A percentile compares a stretch with the other conserved stretches of the same genome.
phyloP scores from a whole-genome alignment of 2,113 vertebrate genomes.

The Eulemur rufifrons region DNA sequence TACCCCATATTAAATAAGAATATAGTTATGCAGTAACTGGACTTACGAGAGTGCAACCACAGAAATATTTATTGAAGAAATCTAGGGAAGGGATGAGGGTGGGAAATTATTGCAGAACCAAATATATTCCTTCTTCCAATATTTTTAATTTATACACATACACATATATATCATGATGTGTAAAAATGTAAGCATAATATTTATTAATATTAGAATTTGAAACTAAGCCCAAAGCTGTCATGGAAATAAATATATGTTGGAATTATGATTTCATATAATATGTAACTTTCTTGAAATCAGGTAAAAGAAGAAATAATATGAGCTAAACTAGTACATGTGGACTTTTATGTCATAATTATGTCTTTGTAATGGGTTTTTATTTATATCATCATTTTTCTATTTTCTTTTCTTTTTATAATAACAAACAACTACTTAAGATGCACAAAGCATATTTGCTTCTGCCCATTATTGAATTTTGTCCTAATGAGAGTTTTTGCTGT shows the following conservation, averaged over 20 bases:
- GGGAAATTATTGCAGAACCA: constrained; percentile 13
- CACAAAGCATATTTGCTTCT: neutral
- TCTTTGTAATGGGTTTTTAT: constrained; percentile 29
- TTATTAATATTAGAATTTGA: constrained; percentile 75
- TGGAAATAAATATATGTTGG: constrained; percentile 70
- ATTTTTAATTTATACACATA: constrained; percentile 63
- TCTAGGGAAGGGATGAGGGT: constrained; percentile 26
- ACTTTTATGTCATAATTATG: constrained; percentile 31
- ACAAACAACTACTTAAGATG: constrained; percentile 45
- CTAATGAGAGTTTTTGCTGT: constrained; percentile 57
- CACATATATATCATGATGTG: neutral
- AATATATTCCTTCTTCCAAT: constrained; percentile 61
- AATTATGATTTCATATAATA: constrained; percentile 47
- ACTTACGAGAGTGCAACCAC: constrained; percentile 52
- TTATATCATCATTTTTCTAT: constrained; percentile 7
- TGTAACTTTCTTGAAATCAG: constrained; percentile 53
- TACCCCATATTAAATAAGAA: constrained; percentile 69
- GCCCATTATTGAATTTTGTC: constrained; percentile 65
- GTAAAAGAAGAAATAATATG: constrained; percentile 21
- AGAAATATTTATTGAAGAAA: constrained; percentile 68
- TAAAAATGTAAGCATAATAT: constrained; percentile 61
- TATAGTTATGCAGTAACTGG: constrained; percentile 52
- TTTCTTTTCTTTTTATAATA: constrained; percentile 21
- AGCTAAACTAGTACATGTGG: constrained; percentile 3
- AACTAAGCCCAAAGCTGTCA: constrained; percentile 56